Base-by-base conservation (phyloP, 2,113 vertebrate genomes). In the Eublepharis macularius region DNA sequence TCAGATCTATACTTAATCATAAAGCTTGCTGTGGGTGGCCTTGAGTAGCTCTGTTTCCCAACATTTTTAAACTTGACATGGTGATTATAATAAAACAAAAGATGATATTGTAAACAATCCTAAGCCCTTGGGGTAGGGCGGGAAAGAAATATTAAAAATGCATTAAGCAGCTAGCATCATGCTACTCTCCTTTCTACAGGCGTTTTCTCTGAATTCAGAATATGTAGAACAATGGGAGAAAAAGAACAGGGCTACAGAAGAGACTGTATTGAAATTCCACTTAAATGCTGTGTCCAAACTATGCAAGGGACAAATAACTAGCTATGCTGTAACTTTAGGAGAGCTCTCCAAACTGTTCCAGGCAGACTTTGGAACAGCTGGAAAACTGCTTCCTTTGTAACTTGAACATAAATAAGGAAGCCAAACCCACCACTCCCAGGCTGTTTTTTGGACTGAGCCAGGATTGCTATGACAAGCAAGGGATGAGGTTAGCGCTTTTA, bases 381-480 rank as follows among this genome's bases (percentile, higher is more conserved):
- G 85, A 36, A 82, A 87, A 72, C 63, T 72, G n/a, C 6, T 82
- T 70, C 68, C 32, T 36, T 73, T 57, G 76, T 51, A 78, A 84
- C 39, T 80, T 76, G 41, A 36, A 26, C 19, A 1, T 76, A 76
- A 45, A 57, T 36, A 36, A 17, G 85, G 83, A 76, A 87, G 89
- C 54, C n/a, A 7, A 29, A 17, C 2, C 32, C 73, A 70, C 63
- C 63, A 19, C 32, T 72, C n/a, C 14, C 2, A 57, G 41, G 24
- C 60, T 47, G 73, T 79, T 34, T 66, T 86, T 57, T 43, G 39
- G 21, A 77, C 12, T 75, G 70, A 85, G 54, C 63, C 36, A 24
- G 11, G 47, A 63, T 29, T 72, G 21, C n/a, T 86, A 75, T 75
- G 51, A 83, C 80, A n/a, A 47, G 17, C 17, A 43, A 13, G 16